phyloP scores from a whole-genome alignment of 2,113 vertebrate genomes.

The Tupaia tana region DNA sequence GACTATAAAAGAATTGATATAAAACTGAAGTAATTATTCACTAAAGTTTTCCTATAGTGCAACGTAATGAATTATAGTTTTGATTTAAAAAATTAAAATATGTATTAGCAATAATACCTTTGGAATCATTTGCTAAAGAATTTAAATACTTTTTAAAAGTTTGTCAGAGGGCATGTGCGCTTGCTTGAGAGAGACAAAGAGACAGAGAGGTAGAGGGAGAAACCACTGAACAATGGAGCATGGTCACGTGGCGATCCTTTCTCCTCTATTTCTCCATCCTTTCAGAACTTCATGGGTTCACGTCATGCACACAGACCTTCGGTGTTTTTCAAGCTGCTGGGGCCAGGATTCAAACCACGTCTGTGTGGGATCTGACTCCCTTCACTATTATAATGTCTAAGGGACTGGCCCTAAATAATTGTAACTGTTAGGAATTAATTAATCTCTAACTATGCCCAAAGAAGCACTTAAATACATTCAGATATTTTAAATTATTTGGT shows the following conservation, averaged over 20 bases:
- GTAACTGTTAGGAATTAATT: constrained; percentile 16
- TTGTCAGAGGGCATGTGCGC: too few species aligned
- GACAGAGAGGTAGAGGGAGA: too few species aligned
- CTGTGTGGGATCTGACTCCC: too few species aligned
- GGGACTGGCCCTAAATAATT: not conserved
- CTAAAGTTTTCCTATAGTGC: constrained; percentile 1
- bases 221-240: too few species aligned
- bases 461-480: not conserved
- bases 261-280: too few species aligned
- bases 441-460: constrained; percentile 2
- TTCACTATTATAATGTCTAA: too few species aligned
- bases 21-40: constrained; percentile 46
- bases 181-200: too few species aligned
- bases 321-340: too few species aligned
- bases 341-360: too few species aligned
- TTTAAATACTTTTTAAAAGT: not conserved
- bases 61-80: constrained; percentile 9
- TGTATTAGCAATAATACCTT: not conserved
- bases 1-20: not conserved
- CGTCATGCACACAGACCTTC: too few species aligned
- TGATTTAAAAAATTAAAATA: not conserved
- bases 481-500: constrained; percentile 41
- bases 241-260: too few species aligned
- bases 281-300: too few species aligned
- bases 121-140: constrained; percentile 15